Conservation (phyloP, 2,113 vertebrate genomes). For the Rousettus leschenaultii region DNA sequence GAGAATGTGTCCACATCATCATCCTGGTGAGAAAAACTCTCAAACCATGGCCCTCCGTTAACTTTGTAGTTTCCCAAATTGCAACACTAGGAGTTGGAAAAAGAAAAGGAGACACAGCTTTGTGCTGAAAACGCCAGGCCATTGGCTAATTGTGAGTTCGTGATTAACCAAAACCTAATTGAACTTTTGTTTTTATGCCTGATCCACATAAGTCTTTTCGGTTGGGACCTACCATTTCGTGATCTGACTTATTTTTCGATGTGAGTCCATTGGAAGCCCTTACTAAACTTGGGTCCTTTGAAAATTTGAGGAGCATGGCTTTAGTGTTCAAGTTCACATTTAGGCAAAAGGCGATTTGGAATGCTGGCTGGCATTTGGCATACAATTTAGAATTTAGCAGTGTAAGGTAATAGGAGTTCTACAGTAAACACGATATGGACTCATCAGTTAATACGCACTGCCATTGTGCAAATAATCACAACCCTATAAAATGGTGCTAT, state of each 20-base stretch:
- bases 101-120: neutral
- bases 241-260: neutral
- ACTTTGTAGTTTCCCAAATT: neutral
- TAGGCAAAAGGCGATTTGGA: neutral
- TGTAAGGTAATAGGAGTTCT: neutral
- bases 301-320: neutral
- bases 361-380: neutral
- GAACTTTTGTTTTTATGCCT: neutral
- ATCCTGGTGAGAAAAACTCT: neutral
- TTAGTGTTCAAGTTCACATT: neutral
- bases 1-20: neutral
- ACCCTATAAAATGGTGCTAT: rapidly evolving
- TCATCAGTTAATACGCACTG: neutral
- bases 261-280: neutral
- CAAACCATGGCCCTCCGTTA: neutral
- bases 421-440: neutral
- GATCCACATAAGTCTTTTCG: neutral
- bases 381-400: neutral
- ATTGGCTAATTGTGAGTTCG: neutral
- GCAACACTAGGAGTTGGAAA: neutral
- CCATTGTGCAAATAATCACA: neutral
- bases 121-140: neutral
- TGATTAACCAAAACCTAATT: neutral
- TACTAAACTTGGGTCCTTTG: neutral
- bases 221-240: neutral